Conservation (phyloP, 2,888 invertebrate species). For the Nematopogon swammerdamellus region DNA sequence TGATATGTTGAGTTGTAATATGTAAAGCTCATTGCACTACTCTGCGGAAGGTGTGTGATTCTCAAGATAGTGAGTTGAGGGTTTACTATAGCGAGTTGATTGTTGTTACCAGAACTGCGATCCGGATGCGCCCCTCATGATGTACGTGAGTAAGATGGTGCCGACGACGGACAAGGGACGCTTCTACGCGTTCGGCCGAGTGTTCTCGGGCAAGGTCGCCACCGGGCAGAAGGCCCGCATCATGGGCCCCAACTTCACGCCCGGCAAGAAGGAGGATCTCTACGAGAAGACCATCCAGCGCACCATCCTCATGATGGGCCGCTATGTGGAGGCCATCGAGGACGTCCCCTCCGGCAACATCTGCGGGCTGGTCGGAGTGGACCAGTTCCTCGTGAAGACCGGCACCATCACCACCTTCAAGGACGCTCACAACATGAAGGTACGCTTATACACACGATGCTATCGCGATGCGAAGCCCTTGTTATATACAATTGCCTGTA, state of each 20-base stretch:
- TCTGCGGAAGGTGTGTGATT: background rate
- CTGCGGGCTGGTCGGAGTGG: slow-evolving; percentile 99
- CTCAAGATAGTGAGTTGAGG: background rate
- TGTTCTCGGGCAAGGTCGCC: slow-evolving; percentile 93
- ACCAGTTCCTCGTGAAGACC: slow-evolving; percentile 99
- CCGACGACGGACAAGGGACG: slow-evolving; percentile 99
- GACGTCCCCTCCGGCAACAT: slow-evolving; percentile 99
- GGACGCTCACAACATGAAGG: slow-evolving; percentile 98
- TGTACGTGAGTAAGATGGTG: slow-evolving; percentile 99
- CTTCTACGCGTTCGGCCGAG: slow-evolving; percentile 99
- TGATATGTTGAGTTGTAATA: too few relatives aligned
- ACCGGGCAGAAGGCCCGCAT: slow-evolving; percentile 95
- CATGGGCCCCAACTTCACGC: slow-evolving; percentile 98
- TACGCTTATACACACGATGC: too few relatives aligned
- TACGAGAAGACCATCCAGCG: slow-evolving; percentile 99
- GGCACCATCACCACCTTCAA: slow-evolving; percentile 99
- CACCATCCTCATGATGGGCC: slow-evolving; percentile 99
- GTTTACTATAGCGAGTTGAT: background rate
- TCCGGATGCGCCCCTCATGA: slow-evolving; percentile 97
- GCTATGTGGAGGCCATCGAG: slow-evolving; percentile 98
- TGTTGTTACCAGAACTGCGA: slow-evolving; percentile 73
- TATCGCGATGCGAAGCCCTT: too few relatives aligned
- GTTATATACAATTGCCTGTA: too few relatives aligned
- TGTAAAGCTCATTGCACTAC: too few relatives aligned
- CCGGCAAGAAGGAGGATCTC: slow-evolving; percentile 98